Conservation (phyloP, 2,113 vertebrate genomes). For the Microtus montanus region DNA sequence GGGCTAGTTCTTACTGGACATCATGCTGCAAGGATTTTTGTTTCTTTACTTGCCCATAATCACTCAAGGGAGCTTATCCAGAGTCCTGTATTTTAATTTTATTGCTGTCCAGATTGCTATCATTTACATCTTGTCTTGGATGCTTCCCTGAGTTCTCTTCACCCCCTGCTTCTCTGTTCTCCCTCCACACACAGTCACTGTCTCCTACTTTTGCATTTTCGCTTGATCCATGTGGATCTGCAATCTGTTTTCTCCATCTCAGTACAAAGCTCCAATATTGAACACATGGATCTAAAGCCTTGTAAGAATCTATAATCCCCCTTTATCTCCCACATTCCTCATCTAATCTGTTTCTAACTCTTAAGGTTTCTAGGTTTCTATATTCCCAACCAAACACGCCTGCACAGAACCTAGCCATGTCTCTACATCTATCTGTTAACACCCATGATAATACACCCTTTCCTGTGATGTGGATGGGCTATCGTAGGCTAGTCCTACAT, state of each 20-base stretch:
- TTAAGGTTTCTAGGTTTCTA: neutral
- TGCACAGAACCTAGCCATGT: neutral
- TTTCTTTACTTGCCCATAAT: neutral
- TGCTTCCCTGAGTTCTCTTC: neutral
- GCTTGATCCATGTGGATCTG: neutral
- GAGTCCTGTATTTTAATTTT: constrained; percentile 8
- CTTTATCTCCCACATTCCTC: neutral
- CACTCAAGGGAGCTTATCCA: constrained; percentile 41
- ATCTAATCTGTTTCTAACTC: neutral
- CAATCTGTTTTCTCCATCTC: neutral
- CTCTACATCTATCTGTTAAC: neutral
- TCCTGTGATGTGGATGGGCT: neutral
- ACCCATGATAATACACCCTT: neutral
- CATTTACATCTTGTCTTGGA: neutral
- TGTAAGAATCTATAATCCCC: neutral
- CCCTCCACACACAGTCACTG: neutral
- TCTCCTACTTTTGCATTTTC: neutral
- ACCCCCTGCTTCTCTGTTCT: too few relatives aligned
- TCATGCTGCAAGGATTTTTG: neutral
- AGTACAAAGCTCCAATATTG: neutral
- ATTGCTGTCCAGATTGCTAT: neutral
- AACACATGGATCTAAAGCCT: neutral
- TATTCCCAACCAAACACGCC: neutral
- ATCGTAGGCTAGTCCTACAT: neutral
- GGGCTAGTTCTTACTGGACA: constrained; percentile 3